A percentile compares a stretch with the other conserved stretches of the same genome.
Evolutionary conservation across 1,140 invertebrate genomes (phyloP).

Genomic region (Drosophila rufa): DNA sequence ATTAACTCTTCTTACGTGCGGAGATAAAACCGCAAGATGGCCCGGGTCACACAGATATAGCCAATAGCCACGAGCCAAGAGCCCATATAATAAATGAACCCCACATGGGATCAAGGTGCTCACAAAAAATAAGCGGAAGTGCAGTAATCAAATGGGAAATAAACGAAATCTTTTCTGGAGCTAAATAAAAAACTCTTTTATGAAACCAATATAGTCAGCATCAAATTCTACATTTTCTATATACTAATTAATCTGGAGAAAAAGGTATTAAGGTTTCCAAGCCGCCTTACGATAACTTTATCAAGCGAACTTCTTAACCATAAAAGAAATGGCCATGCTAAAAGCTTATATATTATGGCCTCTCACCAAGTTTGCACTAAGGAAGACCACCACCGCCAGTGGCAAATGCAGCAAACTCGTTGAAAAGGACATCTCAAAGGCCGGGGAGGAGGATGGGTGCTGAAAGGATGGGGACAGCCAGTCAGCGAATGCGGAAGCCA

Average conservation of each 20-base stretch:
- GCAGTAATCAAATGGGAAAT: constrained; percentile 6
- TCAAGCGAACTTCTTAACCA: constrained; percentile 20
- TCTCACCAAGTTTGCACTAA: constrained; percentile 42
- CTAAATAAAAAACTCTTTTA: neutral
- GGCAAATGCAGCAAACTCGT: constrained; percentile 45
- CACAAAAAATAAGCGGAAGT: constrained; percentile 10
- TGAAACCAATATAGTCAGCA: neutral
- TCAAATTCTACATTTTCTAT: neutral
- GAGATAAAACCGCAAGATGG: constrained; percentile 30
- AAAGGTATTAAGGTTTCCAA: neutral
- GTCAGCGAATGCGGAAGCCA: constrained; percentile 65
- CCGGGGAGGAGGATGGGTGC: neutral
- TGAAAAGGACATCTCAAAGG: constrained; percentile 44
- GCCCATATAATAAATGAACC: constrained; percentile 13
- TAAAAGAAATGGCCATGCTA: constrained; percentile 37
- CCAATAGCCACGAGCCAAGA: constrained; percentile 14
- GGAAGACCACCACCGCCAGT: constrained; percentile 17
- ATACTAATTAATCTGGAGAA: neutral
- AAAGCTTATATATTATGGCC: constrained; percentile 51
- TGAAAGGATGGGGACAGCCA: constrained; percentile 16
- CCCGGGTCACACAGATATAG: constrained; percentile 1
- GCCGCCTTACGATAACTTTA: neutral
- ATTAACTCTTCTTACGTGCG: constrained; percentile 43
- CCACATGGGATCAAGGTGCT: constrained; percentile 1
- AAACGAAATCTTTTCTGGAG: neutral